Percentiles rank a stretch among this genome's conserved stretches.
Evolutionary conservation across 1,140 invertebrate species (phyloP).

Genomic region (honey bee (Apis mellifera)): Amel_HAv3.1 CM009938.2:10379501-10380000

Average conservation of each 20-base stretch:
- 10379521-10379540: fast-evolving
- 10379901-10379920: too few relatives aligned
- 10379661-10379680: too few relatives aligned
- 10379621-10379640: too few relatives aligned
- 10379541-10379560: neutral
- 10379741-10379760: neutral
- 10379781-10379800: neutral
- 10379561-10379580: neutral
- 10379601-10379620: too few relatives aligned
- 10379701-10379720: neutral
- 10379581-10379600: neutral
- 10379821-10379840: too few relatives aligned
- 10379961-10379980: neutral
- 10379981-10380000: neutral
- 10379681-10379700: neutral
- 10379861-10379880: too few relatives aligned
- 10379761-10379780: neutral
- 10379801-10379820: too few relatives aligned
- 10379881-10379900: neutral
- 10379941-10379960: neutral
- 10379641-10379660: too few relatives aligned
- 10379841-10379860: too few relatives aligned
- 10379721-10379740: neutral
- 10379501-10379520: neutral
- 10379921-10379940: neutral